Base-by-base conservation (phyloP, 1,140 invertebrate genomes). In the Drosophila repleta region DNA sequence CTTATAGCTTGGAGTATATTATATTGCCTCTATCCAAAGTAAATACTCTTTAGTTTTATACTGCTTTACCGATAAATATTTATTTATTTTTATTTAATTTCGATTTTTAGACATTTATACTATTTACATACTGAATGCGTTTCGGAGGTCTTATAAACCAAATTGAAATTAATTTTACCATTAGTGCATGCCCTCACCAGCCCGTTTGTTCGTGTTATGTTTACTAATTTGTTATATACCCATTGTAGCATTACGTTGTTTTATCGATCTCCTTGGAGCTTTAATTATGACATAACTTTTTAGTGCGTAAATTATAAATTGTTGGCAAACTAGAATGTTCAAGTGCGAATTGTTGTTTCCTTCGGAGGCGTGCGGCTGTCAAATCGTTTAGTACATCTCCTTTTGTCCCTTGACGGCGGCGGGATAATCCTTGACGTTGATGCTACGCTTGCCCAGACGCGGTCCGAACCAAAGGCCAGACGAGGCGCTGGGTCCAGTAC, bases 381-480 rank as follows among this genome's bases (percentile, higher is more conserved):
- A 3, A 0, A 24, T 37, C 7, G 2, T 55, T 66, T 90, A 90
- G 61, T 73, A 87, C 17, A 79, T 39, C 60, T 90, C 89, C 43
- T 90, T 90, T 48, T 90, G 89, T 13, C 72, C 81, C 20, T 88
- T 75, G 35, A 18, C 21, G 2, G 52, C 21, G 8, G 67, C 63
- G 7, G 74, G 45, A 13, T 70, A 76, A 15, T 76, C 52, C 51
- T 90, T 81, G 41, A 64, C 68, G 45, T 79, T 71, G 13, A 90
- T 73, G 41, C 90, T 90, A 13, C 90, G 84, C 45, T 92, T 92
- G 62, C 93, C 93, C 20, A 94, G 80, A n/a, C 93, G 83, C 13
- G 93, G 93, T 7, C 94, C 94, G 63, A 94, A 94, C 94, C 94
- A 94, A 90, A 94, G 92, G 15, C 93, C 93, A 13, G 79, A 91